Evolutionary conservation across 2,888 invertebrate genomes (phyloP).

Genomic region (Clanis bilineata): DNA sequence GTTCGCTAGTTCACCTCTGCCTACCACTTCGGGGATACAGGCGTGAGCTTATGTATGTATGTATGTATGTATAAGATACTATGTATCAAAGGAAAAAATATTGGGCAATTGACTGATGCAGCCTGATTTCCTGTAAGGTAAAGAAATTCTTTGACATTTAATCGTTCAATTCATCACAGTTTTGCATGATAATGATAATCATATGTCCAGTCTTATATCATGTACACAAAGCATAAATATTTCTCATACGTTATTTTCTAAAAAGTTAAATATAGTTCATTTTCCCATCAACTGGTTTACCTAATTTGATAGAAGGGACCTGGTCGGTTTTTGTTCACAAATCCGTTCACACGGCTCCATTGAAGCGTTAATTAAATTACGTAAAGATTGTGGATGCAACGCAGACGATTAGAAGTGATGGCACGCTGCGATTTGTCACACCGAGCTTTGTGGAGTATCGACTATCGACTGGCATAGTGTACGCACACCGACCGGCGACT

Average conservation of each 20-base stretch:
- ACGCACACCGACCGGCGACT: slow-evolving; percentile 41
- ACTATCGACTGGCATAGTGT: slow-evolving; percentile 22
- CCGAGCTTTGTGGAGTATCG: slow-evolving; percentile 46
- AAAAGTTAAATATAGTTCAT: background rate
- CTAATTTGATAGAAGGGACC: background rate
- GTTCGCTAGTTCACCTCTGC: too few species aligned
- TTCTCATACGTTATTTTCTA: background rate
- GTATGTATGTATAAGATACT: too few species aligned
- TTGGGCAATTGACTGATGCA: too few species aligned
- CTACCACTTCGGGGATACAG: too few species aligned
- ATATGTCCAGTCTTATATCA: too few species aligned
- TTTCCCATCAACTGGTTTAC: background rate
- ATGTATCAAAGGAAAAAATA: too few species aligned
- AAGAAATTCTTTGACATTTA: too few species aligned
- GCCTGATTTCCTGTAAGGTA: too few species aligned
- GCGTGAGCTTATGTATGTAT: too few species aligned
- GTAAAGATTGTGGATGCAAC: slow-evolving; percentile 59
- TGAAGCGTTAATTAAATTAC: slow-evolving; percentile 75
- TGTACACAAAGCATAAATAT: too few species aligned
- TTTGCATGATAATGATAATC: too few species aligned
- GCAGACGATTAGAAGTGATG: slow-evolving; percentile 59
- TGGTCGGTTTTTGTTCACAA: slow-evolving; percentile 25
- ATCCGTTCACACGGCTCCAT: slow-evolving; percentile 52
- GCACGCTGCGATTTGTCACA: slow-evolving; percentile 76
- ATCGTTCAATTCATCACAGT: too few species aligned